Conservation (phyloP, 37 sponge, comb jelly and placozoan genomes). For the Aphrocallistes beatrix region DNA sequence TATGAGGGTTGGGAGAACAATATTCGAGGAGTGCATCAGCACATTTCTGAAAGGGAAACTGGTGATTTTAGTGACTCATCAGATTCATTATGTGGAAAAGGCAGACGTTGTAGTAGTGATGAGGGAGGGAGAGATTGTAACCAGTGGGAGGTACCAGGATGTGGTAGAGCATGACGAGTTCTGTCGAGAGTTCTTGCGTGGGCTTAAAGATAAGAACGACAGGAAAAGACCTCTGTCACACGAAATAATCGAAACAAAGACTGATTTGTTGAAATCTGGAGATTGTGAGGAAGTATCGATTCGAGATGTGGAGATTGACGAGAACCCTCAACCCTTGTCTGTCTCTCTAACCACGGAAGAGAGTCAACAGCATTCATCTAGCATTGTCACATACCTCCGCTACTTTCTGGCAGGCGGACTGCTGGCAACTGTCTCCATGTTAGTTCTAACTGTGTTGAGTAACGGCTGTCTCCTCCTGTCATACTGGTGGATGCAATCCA, state of each 20-base stretch:
- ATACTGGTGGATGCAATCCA: slow-evolving; percentile 17
- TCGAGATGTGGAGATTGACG: background rate
- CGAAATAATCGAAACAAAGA: background rate
- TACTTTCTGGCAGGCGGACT: background rate
- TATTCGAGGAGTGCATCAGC: background rate
- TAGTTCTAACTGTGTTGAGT: background rate
- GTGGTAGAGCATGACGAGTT: background rate
- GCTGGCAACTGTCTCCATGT: background rate
- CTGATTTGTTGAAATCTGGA: background rate
- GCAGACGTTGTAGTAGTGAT: background rate
- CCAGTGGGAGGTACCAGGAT: background rate
- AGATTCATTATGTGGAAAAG: background rate
- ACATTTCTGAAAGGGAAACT: background rate
- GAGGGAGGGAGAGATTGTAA: background rate
- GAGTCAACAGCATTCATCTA: background rate
- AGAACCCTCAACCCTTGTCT: background rate
- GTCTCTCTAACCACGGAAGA: background rate
- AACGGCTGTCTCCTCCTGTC: background rate
- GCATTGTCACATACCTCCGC: background rate
- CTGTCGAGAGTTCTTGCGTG: background rate
- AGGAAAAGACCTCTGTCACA: background rate
- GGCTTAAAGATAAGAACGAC: background rate
- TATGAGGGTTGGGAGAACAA: background rate
- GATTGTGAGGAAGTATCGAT: background rate
- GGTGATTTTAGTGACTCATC: background rate